Conservation (phyloP, 2,888 invertebrate genomes). For the Lithophane socia region DNA sequence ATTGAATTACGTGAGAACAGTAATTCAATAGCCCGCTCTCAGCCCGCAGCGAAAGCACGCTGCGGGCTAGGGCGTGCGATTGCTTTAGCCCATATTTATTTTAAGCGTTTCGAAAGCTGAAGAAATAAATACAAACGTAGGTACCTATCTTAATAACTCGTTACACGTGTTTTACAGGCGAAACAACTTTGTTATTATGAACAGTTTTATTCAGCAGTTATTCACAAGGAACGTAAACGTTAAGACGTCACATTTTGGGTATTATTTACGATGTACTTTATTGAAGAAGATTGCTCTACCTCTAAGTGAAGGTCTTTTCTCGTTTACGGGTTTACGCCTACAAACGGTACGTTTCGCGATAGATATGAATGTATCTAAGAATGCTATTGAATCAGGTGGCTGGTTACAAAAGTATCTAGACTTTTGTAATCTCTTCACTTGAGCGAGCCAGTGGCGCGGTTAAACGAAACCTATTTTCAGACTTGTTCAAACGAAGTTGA, state of each 20-base stretch:
- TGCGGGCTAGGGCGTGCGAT: constrained; percentile 21
- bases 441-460: constrained; percentile 21
- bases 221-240: constrained; percentile 31
- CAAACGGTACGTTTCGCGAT: neutral
- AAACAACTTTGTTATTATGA: constrained; percentile 24
- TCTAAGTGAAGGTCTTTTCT: constrained; percentile 3
- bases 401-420: constrained; percentile 27
- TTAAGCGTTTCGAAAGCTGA: constrained; percentile 28
- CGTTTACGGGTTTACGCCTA: constrained; percentile 7
- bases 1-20: constrained; percentile 23
- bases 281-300: constrained; percentile 23
- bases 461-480: constrained; percentile 27
- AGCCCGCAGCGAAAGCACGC: constrained; percentile 2
- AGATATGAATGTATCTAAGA: constrained; percentile 18
- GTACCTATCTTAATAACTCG: constrained; percentile 20
- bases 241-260: constrained; percentile 11
- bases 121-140: constrained; percentile 24
- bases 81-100: constrained; percentile 44
- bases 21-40: constrained; percentile 28
- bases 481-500: constrained; percentile 7
- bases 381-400: constrained; percentile 37
- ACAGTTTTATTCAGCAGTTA: constrained; percentile 38
- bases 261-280: constrained; percentile 31
- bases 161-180: constrained; percentile 4
- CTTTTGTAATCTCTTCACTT: constrained; percentile 45